Conservation (phyloP, 1,140 invertebrate species). For the Paralvinella palmiformis region DNA sequence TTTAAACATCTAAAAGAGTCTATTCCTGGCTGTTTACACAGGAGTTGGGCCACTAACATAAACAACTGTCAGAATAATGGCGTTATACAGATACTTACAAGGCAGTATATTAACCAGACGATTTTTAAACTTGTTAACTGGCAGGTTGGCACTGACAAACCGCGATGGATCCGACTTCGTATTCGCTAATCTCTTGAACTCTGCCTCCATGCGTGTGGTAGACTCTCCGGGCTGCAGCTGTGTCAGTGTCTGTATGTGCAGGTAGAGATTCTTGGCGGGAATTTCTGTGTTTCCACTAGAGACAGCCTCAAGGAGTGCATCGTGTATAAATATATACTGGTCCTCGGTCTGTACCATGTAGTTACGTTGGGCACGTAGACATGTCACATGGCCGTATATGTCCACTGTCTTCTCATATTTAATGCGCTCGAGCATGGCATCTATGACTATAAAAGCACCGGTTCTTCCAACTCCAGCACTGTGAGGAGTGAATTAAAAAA, state of each 20-base stretch:
- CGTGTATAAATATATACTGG: slow-evolving; percentile 99
- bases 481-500: slow-evolving; percentile 53
- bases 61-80: too few species aligned
- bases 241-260: slow-evolving; percentile 83
- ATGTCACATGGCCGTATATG: slow-evolving; percentile 98
- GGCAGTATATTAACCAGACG: slow-evolving; percentile 94
- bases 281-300: slow-evolving; percentile 93
- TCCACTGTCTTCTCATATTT: slow-evolving; percentile 81
- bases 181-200: slow-evolving; percentile 95
- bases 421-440: slow-evolving; percentile 90
- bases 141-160: slow-evolving; percentile 91
- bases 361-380: slow-evolving; percentile 83
- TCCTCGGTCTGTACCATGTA: slow-evolving; percentile 85
- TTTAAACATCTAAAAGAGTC: too few species aligned
- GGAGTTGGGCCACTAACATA: too few species aligned
- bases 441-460: slow-evolving; percentile 95
- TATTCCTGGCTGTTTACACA: too few species aligned
- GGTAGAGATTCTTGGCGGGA: slow-evolving; percentile 82
- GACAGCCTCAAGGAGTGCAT: slow-evolving; percentile 83
- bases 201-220: slow-evolving; percentile 91
- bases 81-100: slow-evolving; percentile 55
- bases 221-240: slow-evolving; percentile 43
- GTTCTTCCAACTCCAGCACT: slow-evolving; percentile 98
- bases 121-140: slow-evolving; percentile 97
- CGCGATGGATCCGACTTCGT: slow-evolving; percentile 89